Base-by-base conservation (phyloP, 2,888 invertebrate genomes). In the Myopa tessellatipennis region DNA sequence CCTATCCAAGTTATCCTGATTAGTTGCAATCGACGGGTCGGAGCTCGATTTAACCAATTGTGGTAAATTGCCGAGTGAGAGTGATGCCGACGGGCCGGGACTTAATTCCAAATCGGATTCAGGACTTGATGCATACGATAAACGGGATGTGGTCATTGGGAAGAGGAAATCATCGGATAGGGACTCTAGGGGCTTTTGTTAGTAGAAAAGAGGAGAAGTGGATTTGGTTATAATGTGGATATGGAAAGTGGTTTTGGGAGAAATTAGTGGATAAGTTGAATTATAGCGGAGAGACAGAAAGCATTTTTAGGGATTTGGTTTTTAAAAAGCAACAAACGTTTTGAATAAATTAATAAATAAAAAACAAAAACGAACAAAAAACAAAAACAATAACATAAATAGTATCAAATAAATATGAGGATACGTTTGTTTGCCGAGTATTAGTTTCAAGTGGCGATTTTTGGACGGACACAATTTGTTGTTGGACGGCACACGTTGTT, bases 131-230 rank as follows among this genome's bases (percentile, higher is more conserved):
- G 97, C 97, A 90, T 97, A 98, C 87, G 98, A 98, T 84, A 98
- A 92, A 88, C 97, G 94, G 89, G 96, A 94, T 87, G 96, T 95
- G 84, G 96, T 96, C 98, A 98, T 98, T 88, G 98, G 98, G 92
- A 98, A 98, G 88, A 98, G 94, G 93, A 98, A 98, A 93, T 99
- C 98, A 91, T 99, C 98, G 86, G 97, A 97, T 89, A 98, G 92
- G 89, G 96, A 96, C 91, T 98, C 97, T 89, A 97, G 96, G 89
- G 98, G 97, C 97, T 98, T 82, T 82, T 92, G 77, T 79, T 74
- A 69, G 34, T 76, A 77, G 78, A 77, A 77, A 63, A 50, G 26
- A 26, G 26, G 26, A 74, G 70, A 65, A 72, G 69, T 71, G 60
- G 72, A 68, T 18, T 26, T 18, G 34, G 69, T 78, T 68, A 76